phyloP scores from a whole-genome alignment of 2,797 vertebrate genomes.

The Neomorphus geoffroyi region DNA sequence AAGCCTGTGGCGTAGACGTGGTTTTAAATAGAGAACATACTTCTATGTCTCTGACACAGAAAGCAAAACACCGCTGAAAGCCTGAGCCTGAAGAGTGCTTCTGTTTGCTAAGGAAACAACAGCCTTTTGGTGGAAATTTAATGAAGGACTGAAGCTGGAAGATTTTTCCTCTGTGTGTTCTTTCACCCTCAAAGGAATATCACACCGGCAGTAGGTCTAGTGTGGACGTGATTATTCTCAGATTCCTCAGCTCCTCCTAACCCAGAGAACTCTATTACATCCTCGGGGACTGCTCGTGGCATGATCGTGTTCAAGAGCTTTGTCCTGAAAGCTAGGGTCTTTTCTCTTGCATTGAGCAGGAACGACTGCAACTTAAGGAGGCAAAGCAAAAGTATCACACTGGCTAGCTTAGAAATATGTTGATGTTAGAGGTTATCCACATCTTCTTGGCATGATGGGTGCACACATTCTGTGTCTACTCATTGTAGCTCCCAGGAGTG shows the following conservation, averaged over 20 bases:
- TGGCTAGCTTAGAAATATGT: neutral
- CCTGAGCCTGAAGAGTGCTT: neutral
- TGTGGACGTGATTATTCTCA: neutral
- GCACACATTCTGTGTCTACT: neutral
- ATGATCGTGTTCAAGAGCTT: neutral
- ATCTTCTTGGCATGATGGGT: neutral
- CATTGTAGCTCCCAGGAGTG: neutral
- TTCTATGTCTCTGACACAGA: neutral
- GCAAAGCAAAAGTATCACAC: neutral
- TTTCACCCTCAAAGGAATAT: neutral
- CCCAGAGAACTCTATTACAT: neutral
- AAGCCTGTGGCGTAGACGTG: neutral
- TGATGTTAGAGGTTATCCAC: neutral
- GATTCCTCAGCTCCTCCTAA: neutral
- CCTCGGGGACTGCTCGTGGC: rapidly evolving
- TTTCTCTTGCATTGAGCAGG: neutral
- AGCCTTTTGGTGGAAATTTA: neutral
- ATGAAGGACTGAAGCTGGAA: neutral
- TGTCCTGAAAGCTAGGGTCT: neutral
- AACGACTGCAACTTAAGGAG: neutral
- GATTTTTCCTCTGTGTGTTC: neutral
- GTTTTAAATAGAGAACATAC: neutral
- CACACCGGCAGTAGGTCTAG: neutral
- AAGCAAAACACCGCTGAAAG: neutral
- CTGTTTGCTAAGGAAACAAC: neutral